These are phyloP conservation scores for Pyrgus malvae DNA, from an alignment of 2,888 invertebrate species.

Conservation along the genomic window DNA sequence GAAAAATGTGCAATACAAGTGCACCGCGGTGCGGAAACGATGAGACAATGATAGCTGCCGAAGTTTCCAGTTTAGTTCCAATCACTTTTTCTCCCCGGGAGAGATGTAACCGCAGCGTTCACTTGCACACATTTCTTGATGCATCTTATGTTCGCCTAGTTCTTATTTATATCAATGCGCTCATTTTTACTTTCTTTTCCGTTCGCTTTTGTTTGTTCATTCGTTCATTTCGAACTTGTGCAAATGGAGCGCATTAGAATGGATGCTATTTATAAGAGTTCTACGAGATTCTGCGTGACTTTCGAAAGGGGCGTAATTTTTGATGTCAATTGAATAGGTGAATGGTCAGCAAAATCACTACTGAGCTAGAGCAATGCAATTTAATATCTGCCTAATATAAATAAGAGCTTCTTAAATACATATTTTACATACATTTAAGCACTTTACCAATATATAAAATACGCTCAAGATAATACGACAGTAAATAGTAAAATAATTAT, in stretches of 20 bases:
- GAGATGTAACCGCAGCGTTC: slow-evolving; percentile 56
- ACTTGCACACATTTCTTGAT: slow-evolving; percentile 63
- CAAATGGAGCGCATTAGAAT: neutral
- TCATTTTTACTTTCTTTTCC: slow-evolving; percentile 82
- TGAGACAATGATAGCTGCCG: slow-evolving; percentile 57
- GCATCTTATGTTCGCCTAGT: slow-evolving; percentile 67
- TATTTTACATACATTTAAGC: too few species aligned
- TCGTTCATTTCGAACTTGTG: slow-evolving; percentile 32
- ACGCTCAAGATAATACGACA: too few species aligned
- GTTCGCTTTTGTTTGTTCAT: slow-evolving; percentile 70
- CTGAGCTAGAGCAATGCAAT: too few species aligned
- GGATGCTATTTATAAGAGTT: too few species aligned
- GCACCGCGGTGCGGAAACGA: slow-evolving; percentile 59
- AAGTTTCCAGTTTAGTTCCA: slow-evolving; percentile 63
- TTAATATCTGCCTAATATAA: too few species aligned
- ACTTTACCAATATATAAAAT: too few species aligned
- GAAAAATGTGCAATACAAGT: slow-evolving; percentile 67
- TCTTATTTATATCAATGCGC: slow-evolving; percentile 69
- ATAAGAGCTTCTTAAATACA: too few species aligned
- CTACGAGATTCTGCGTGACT: too few species aligned
- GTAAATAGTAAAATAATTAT: too few species aligned
- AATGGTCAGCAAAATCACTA: too few species aligned
- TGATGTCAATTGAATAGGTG: too few species aligned
- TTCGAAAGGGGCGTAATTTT: too few species aligned
- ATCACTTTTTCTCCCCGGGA: slow-evolving; percentile 69